Conservation (phyloP, 2,797 vertebrate species). For the Galago senegalensis region DNA sequence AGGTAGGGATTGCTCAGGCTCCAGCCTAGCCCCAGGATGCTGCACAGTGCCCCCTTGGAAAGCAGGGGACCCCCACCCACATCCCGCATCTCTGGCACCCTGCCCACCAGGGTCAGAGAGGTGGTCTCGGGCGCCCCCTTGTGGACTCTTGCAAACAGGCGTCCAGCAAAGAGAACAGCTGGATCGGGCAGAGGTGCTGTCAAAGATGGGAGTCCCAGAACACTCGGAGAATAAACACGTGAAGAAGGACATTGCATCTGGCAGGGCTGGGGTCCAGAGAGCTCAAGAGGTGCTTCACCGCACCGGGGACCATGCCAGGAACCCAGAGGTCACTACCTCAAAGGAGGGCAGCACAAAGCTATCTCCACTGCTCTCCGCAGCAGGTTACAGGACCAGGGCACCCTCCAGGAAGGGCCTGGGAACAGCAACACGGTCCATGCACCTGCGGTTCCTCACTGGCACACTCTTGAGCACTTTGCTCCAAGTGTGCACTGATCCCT, state of each 20-base stretch:
- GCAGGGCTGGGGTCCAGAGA: background rate
- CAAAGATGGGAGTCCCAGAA: background rate
- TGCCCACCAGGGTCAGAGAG: rapidly evolving
- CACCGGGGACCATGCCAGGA: no score
- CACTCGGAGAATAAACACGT: background rate
- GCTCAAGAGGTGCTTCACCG: background rate
- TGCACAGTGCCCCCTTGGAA: background rate
- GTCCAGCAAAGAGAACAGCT: rapidly evolving
- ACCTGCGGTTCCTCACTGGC: background rate
- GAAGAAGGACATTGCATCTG: background rate
- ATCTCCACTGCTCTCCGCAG: background rate
- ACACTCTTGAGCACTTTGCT: background rate
- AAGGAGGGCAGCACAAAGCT: background rate
- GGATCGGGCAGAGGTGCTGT: rapidly evolving
- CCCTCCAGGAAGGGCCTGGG: background rate
- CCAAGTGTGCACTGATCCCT: background rate
- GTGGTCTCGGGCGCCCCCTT: conserved; percentile 58
- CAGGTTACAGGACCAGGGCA: rapidly evolving
- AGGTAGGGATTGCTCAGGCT: background rate
- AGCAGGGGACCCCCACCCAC: rapidly evolving
- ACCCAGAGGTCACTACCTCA: background rate
- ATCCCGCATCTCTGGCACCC: rapidly evolving
- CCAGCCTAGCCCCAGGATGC: background rate
- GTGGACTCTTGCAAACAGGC: background rate
- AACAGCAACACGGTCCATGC: no score